Conservation (phyloP, 2,797 vertebrate genomes). For the Liasis olivaceus region DNA sequence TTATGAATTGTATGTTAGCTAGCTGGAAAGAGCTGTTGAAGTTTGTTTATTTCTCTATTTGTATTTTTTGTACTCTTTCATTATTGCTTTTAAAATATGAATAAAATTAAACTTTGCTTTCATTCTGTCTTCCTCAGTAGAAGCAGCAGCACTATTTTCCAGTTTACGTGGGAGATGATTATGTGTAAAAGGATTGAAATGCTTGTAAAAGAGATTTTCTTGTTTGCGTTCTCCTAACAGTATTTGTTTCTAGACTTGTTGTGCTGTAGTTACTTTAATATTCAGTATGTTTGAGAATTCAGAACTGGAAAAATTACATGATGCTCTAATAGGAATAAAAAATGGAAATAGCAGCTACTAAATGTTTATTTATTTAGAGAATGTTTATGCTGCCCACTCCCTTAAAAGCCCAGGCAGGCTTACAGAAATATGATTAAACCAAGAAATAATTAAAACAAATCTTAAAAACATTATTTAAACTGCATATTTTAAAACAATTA, state of each 20-base stretch:
- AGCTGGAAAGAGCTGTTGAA: constrained; percentile 1
- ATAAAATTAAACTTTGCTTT: constrained; percentile 22
- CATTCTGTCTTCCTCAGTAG: constrained; percentile 2
- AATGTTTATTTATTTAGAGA: not conserved
- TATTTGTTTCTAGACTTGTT: constrained; percentile 6
- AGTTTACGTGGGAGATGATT: not conserved
- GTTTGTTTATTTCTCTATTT: not conserved
- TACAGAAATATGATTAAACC: not conserved
- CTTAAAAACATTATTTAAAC: not conserved
- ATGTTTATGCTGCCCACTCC: not conserved
- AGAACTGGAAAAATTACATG: too few species aligned
- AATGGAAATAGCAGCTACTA: not conserved
- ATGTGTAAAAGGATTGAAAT: not conserved
- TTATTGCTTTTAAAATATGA: constrained; percentile 34
- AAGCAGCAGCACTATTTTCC: not conserved
- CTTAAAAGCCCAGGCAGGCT: not conserved
- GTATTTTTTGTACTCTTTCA: not conserved
- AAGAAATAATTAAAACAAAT: not conserved
- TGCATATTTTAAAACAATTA: not conserved
- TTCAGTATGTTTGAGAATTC: not conserved
- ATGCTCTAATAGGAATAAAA: not conserved
- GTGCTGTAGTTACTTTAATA: not conserved
- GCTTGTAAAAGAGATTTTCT: not conserved
- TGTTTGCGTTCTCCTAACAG: not conserved
- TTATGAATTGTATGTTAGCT: not conserved